Conservation (phyloP, 2,888 invertebrate genomes). For the Sepioteuthis lessoniana region DNA sequence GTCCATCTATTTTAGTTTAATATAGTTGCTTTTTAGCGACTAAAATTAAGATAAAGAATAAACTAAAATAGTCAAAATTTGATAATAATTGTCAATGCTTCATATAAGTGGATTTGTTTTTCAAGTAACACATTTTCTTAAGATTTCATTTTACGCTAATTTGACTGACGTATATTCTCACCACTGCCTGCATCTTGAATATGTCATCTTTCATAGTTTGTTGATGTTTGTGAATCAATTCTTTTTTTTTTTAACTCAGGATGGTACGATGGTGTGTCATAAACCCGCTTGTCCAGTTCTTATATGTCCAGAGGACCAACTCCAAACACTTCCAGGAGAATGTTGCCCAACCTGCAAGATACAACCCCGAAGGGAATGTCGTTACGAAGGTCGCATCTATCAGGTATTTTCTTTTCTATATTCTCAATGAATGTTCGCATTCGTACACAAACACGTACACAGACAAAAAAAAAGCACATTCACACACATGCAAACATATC, state of each 20-base stretch:
- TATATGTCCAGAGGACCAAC: slow-evolving; percentile 62
- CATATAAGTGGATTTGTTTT: no score
- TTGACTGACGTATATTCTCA: no score
- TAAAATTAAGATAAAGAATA: no score
- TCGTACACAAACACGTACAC: not conserved
- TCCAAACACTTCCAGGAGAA: slow-evolving; percentile 55
- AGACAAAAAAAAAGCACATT: not conserved
- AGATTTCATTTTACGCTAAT: no score
- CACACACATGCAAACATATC: not conserved
- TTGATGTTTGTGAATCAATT: not conserved
- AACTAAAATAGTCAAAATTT: no score
- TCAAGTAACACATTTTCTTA: no score
- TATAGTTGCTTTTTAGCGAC: not conserved
- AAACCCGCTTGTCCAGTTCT: slow-evolving; percentile 67
- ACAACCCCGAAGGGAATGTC: slow-evolving; percentile 59
- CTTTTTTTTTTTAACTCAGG: slow-evolving; percentile 53
- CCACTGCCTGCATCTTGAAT: no score
- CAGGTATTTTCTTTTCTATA: slow-evolving; percentile 54
- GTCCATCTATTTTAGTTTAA: no score
- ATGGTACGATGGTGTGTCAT: slow-evolving; percentile 66
- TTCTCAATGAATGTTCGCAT: not conserved
- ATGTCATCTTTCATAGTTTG: not conserved
- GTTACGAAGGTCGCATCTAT: slow-evolving; percentile 58
- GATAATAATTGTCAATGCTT: no score
- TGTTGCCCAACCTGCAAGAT: slow-evolving; percentile 65